Conservation (phyloP, 2,797 vertebrate species). For the Poeciliopsis gracilis region DNA sequence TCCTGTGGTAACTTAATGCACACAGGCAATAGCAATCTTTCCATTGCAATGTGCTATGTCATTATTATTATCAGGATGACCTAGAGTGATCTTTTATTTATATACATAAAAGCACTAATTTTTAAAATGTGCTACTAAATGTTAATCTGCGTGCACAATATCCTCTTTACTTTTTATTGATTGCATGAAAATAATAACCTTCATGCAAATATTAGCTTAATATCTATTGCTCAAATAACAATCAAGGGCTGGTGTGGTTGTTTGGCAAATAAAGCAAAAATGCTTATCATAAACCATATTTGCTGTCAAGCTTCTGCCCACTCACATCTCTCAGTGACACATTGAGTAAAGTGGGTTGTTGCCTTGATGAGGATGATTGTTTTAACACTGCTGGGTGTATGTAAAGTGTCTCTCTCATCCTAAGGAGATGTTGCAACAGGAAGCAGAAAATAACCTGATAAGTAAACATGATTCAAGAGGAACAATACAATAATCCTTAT, state of each 20-base stretch:
- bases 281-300: not conserved
- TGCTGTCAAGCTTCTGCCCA: conserved; percentile 14
- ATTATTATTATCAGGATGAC: not conserved
- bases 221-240: not conserved
- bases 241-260: not conserved
- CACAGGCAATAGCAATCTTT: too few relatives aligned
- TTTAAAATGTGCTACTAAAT: not conserved
- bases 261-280: conserved; percentile 1
- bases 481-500: not conserved
- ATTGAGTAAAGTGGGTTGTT: not conserved
- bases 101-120: not conserved
- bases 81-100: not conserved
- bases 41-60: too few relatives aligned
- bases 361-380: conserved; percentile 4
- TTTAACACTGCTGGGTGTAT: conserved; percentile 10
- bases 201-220: not conserved
- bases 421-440: not conserved
- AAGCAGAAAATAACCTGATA: conserved; percentile 18
- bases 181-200: not conserved
- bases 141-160: not conserved
- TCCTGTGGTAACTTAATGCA: not conserved
- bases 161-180: not conserved
- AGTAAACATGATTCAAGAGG: conserved; percentile 14
- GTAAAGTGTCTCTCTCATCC: conserved; percentile 2
- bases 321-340: conserved; percentile 7